Evolutionary conservation across 2,888 invertebrate species (phyloP).

Genomic region (Heliconius ismenius): DNA sequence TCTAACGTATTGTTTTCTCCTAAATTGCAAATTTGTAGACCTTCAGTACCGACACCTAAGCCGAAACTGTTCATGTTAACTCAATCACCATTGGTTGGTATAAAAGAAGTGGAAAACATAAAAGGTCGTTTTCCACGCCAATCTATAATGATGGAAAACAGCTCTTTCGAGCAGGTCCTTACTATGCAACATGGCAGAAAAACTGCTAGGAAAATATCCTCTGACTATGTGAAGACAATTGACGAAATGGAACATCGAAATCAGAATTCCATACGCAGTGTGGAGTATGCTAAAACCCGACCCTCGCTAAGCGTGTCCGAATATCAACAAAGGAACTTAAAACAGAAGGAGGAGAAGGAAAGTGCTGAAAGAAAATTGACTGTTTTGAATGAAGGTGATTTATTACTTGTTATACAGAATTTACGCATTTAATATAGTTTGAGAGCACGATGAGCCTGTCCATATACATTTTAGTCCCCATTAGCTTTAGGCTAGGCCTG

Average conservation of each 20-base stretch:
- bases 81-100: conserved; percentile 47
- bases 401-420: not conserved
- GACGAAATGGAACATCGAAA: conserved; percentile 54
- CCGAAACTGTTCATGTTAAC: conserved; percentile 55
- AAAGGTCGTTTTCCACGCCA: conserved; percentile 51
- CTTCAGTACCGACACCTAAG: conserved; percentile 45
- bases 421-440: not conserved
- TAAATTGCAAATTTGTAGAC: conserved; percentile 49
- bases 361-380: conserved; percentile 21
- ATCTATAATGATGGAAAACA: conserved; percentile 46
- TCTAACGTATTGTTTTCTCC: not conserved
- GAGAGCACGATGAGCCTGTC: not conserved
- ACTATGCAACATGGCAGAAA: conserved; percentile 62
- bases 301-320: conserved; percentile 61
- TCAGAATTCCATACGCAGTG: conserved; percentile 58
- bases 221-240: conserved; percentile 68
- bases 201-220: conserved; percentile 63
- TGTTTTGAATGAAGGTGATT: not conserved
- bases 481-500: not conserved
- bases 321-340: conserved; percentile 61
- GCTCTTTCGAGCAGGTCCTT: conserved; percentile 56
- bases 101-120: conserved; percentile 47
- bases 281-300: conserved; percentile 63
- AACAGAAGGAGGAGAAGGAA: conserved; percentile 48
- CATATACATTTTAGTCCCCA: not conserved